Conservation (phyloP, 2,888 invertebrate genomes). For the Ischnus inquisitorius region DNA sequence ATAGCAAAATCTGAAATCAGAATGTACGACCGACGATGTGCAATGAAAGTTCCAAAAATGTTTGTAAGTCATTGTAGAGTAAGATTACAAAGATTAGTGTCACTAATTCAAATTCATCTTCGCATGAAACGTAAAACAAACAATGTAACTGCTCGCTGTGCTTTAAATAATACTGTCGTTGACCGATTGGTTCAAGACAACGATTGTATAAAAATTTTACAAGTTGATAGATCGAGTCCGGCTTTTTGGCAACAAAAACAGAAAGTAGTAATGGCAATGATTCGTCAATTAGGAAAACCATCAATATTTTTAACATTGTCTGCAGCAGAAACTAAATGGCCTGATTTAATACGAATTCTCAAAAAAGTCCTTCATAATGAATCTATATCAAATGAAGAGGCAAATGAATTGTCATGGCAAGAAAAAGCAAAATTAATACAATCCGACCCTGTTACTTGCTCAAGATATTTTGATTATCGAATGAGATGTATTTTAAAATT, state of each 20-base stretch:
- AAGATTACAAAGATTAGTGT: slow-evolving; percentile 47
- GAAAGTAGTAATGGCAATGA: slow-evolving; percentile 64
- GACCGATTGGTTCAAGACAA: slow-evolving; percentile 49
- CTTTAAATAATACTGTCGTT: slow-evolving; percentile 40
- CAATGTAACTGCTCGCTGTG: slow-evolving; percentile 41
- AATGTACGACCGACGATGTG: slow-evolving; percentile 41
- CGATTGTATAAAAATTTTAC: slow-evolving; percentile 51
- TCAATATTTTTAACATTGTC: slow-evolving; percentile 66
- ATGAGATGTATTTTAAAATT: background rate
- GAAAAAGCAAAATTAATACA: slow-evolving; percentile 64
- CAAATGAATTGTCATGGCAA: slow-evolving; percentile 47
- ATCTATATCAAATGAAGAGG: slow-evolving; percentile 5
- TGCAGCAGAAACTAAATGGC: slow-evolving; percentile 59
- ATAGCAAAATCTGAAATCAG: slow-evolving; percentile 65
- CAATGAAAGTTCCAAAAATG: background rate
- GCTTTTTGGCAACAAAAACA: slow-evolving; percentile 60
- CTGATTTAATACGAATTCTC: slow-evolving; percentile 61
- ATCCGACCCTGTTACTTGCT: slow-evolving; percentile 58
- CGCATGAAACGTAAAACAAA: slow-evolving; percentile 52
- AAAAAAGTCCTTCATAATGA: slow-evolving; percentile 1
- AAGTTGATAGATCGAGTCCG: slow-evolving; percentile 48
- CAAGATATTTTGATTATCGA: slow-evolving; percentile 39
- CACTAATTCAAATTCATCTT: slow-evolving; percentile 49
- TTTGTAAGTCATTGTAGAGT: background rate
- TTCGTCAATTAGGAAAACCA: slow-evolving; percentile 64